phyloP scores from a whole-genome alignment of 2,113 vertebrate genomes.

The Sitta europaea region DNA sequence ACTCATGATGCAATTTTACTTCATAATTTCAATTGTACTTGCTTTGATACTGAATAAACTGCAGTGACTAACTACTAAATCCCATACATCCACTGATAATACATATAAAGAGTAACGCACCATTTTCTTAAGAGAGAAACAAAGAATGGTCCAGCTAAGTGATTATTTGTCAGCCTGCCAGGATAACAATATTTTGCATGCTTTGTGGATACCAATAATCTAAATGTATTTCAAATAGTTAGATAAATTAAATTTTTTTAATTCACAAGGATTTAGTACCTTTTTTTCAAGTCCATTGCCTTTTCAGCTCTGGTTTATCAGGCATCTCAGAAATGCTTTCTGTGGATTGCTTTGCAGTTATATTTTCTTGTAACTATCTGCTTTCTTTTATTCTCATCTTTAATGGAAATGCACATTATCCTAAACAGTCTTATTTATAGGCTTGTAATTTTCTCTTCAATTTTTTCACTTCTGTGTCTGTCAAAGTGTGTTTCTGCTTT shows the following conservation, averaged over 20 bases:
- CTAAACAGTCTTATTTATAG: background rate
- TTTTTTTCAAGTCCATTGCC: background rate
- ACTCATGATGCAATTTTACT: background rate
- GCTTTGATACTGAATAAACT: background rate
- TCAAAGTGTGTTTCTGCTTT: background rate
- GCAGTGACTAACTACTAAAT: background rate
- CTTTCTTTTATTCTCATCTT: background rate
- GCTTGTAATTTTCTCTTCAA: background rate
- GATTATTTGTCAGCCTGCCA: background rate
- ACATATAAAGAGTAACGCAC: background rate
- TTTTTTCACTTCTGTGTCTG: background rate
- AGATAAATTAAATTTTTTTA: background rate
- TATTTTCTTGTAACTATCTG: background rate
- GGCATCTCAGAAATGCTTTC: background rate
- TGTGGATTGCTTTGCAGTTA: background rate
- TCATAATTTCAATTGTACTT: background rate
- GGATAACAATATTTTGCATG: background rate
- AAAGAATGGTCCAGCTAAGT: background rate
- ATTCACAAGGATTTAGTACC: background rate
- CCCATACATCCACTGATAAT: background rate
- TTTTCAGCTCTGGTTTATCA: background rate
- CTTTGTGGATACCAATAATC: background rate
- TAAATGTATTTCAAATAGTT: background rate
- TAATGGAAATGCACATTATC: background rate
- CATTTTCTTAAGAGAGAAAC: background rate